These are phyloP conservation scores for Onychorhynchus coronatus DNA, from an alignment of 2,113 vertebrate species.

Conservation along the genomic window DNA sequence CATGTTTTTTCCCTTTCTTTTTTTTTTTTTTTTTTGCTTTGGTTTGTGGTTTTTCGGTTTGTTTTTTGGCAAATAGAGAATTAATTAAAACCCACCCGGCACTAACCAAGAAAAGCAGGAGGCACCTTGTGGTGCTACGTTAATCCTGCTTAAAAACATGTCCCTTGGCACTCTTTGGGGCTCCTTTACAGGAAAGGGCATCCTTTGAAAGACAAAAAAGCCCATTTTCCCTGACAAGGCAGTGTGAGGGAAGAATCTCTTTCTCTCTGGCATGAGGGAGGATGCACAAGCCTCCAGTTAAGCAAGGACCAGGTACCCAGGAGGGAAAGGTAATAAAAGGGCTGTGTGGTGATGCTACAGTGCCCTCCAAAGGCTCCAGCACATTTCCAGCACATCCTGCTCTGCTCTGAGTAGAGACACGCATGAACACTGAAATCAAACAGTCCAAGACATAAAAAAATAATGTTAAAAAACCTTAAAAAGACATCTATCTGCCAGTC, in stretches of 20 bases:
- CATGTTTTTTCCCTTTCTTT: fast-evolving
- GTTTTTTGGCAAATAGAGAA: neutral
- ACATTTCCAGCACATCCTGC: neutral
- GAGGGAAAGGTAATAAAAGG: neutral
- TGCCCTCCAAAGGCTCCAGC: slow-evolving; percentile 23
- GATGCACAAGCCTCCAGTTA: neutral
- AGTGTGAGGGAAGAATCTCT: neutral
- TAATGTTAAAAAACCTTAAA: neutral
- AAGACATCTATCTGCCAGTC: neutral
- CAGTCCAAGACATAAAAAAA: no score
- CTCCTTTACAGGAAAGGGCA: neutral
- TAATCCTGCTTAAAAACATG: neutral
- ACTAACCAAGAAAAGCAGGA: neutral
- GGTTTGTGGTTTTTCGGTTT: neutral
- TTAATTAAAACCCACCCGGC: neutral
- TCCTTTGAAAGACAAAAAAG: neutral
- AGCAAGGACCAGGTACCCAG: neutral
- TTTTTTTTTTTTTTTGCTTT: neutral
- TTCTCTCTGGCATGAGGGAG: neutral
- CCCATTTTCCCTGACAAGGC: neutral
- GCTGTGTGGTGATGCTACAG: neutral
- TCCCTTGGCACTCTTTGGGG: neutral
- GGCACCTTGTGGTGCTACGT: fast-evolving
- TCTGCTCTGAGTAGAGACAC: neutral
- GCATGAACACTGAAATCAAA: fast-evolving